Base-by-base conservation (phyloP, 2,797 vertebrate genomes). In the Clarias laeviceps region DNA sequence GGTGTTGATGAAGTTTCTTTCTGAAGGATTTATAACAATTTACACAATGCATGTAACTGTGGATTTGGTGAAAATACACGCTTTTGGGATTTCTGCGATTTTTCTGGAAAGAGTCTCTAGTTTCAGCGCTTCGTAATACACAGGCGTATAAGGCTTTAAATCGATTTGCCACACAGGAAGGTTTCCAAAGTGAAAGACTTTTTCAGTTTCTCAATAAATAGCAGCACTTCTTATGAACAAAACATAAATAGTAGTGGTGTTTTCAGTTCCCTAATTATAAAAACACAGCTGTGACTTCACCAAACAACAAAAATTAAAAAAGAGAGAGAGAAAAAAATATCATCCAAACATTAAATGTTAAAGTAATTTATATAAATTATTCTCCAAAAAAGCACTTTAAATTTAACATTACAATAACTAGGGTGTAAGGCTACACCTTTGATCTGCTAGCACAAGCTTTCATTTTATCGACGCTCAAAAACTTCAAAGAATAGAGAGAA, bases 211-310 rank as follows among this genome's bases (percentile, higher is more conserved):
- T 37, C 32, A 34, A 61, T 34, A 54, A 27, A 54, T 27, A 27
- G 50, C 32, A 40, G 12, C 24, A 37, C 22, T 32, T 2, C n/a
- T 17, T 61, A 0, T 27, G 12, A 17, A n/a, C 34, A 56, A 82
- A 3, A 7, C 7, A 22, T 22, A 7, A 69, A 82, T 6, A 82
- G 27, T 27, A 54, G 24, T 24, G 2, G 17, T 32, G 62, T 72
- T 70, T 70, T 82, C 54, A 72, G 66, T 82, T 82, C 65, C 45
- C 14, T 18, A 61, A 72, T n/a, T 37, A 34, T 27, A 82, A 17
- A 61, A 5, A 27, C 22, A 72, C 18, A 69, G 11, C 65, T 40
- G 12, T 14, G 45, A 61, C 14, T 2, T 57, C 9, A 14, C 1
- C 20, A 20, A 37, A 9, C 6, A 57, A 34, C 29, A n/a, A 57